Conservation (phyloP, 2,113 vertebrate species). For the Lagopus leucura region DNA sequence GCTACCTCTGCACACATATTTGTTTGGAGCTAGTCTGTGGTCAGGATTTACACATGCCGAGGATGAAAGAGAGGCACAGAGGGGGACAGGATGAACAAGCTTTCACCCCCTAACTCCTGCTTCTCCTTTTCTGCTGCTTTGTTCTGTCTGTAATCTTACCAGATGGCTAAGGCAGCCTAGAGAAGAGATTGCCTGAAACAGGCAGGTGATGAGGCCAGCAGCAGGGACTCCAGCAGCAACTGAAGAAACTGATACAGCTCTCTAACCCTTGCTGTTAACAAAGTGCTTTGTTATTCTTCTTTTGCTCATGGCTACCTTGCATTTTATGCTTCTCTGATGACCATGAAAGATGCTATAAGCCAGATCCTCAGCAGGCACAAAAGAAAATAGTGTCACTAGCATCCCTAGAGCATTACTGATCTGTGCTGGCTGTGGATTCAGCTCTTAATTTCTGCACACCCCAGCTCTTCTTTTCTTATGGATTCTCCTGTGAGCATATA, state of each 20-base stretch:
- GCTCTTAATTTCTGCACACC: not conserved
- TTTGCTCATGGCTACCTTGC: not conserved
- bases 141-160: slow-evolving; percentile 66
- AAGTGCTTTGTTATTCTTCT: slow-evolving; percentile 28
- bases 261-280: slow-evolving; percentile 31
- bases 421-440: not conserved
- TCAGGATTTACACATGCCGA: slow-evolving; percentile 38
- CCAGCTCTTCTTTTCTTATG: not conserved
- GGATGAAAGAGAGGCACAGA: slow-evolving; percentile 2
- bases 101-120: not conserved
- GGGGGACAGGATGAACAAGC: not conserved
- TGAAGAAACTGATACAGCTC: slow-evolving; percentile 40
- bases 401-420: not conserved
- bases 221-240: not conserved
- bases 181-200: slow-evolving; percentile 55
- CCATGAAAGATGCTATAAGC: not conserved
- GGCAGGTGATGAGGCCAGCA: slow-evolving; percentile 65
- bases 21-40: slow-evolving; percentile 43
- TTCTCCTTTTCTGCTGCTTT: slow-evolving; percentile 43
- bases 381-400: not conserved
- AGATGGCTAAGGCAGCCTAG: slow-evolving; percentile 56
- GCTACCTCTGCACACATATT: slow-evolving; percentile 69
- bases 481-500: not conserved
- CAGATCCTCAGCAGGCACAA: not conserved
- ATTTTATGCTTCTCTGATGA: slow-evolving; percentile 1